Evolutionary conservation across 2,888 invertebrate species (phyloP), one percentile per base, ranked within the genome.

Genomic region (Synergus japonicus): DNA sequence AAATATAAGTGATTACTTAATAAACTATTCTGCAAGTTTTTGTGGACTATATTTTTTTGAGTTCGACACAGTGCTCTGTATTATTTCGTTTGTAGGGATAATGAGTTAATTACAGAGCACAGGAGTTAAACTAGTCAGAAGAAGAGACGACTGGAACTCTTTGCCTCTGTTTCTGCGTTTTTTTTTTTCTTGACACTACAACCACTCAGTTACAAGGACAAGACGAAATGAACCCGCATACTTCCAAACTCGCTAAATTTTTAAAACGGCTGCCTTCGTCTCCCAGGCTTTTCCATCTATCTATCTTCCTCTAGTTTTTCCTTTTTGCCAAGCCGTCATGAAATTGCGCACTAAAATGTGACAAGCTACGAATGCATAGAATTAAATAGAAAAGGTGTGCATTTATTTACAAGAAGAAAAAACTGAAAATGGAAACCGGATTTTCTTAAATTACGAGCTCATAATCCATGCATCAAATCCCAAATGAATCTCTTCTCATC

Each of bases 181-280:
- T 18, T 58, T 18, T 58, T 18, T 60, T 22, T 10, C 10, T 29
- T 29, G 60, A 4, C 22, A 60, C 60, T 60, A 18, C 4, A 22
- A 4, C 13, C 15, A 46, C 29, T 49, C 49, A 49, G 22, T 69
- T 69, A n/a, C 3, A 15, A 49, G 29, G 15, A 69, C 29, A 49
- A 69, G 49, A 29, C 22, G 15, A 69, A 69, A 29, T 13, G 49
- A 49, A 29, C 37, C 69, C 46, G 69, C 49, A 69, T 46, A 29
- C 69, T 29, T 13, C 37, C 29, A 69, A 69, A 69, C 69, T 69
- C 69, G 9, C 22, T 69, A 46, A 37, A 69, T 58, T 76, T 60
- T 60, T 60, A 76, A 76, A 76, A 44, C 37, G n/a, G n/a, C 76
- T 49, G 15, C 43, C 76, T 60, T 76, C 76, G 22, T 43, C 41